Conservation (phyloP, 2,888 invertebrate genomes). For the Coleophora flavipennella region DNA sequence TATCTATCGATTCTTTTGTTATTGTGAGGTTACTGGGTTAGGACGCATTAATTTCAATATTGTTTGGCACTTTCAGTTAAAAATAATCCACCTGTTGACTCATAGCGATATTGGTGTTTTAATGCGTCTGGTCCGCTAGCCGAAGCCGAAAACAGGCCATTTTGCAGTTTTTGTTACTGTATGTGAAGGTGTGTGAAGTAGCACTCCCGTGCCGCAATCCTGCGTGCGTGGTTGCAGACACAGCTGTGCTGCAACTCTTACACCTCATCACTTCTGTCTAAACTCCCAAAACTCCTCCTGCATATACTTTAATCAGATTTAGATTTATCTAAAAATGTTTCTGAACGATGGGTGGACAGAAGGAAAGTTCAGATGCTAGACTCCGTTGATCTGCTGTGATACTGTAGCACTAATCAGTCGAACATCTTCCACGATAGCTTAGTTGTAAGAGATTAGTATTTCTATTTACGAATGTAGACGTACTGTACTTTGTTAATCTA, state of each 20-base stretch:
- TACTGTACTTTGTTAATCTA: constrained; percentile 64
- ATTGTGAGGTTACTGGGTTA: constrained; percentile 36
- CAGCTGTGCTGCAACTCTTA: constrained; percentile 18
- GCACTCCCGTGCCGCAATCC: too few species aligned
- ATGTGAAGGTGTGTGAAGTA: constrained; percentile 20
- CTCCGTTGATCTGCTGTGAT: constrained; percentile 66
- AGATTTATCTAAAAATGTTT: not conserved
- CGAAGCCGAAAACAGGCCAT: constrained; percentile 20
- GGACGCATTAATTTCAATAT: not conserved
- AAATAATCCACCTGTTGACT: not conserved
- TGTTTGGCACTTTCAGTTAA: too few species aligned
- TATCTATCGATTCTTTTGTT: constrained; percentile 30
- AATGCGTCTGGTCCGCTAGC: constrained; percentile 34
- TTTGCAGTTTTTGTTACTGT: constrained; percentile 19
- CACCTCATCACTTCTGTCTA: constrained; percentile 19
- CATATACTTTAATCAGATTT: too few species aligned
- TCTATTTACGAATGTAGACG: constrained; percentile 58
- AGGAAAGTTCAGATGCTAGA: constrained; percentile 37
- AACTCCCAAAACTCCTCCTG: constrained; percentile 9
- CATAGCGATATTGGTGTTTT: not conserved
- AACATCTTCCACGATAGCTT: constrained; percentile 65
- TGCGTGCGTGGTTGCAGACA: constrained; percentile 19
- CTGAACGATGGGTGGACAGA: constrained; percentile 22
- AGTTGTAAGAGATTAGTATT: constrained; percentile 63
- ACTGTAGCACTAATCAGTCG: constrained; percentile 61